Base-by-base conservation (phyloP, 1,140 invertebrate genomes). In the Pachyrhynchus sulphureomaculatus region DNA sequence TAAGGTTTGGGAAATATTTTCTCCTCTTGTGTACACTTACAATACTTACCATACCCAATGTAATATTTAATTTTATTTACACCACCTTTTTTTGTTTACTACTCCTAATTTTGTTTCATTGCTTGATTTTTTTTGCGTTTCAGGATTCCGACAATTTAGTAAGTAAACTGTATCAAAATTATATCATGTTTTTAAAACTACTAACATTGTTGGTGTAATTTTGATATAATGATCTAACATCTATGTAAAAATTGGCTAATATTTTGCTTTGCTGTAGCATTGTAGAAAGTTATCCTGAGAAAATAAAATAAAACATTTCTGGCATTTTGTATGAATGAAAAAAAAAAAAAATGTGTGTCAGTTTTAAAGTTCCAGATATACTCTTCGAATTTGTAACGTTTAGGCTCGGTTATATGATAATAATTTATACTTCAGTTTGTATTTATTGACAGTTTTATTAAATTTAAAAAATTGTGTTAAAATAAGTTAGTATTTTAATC, bases 101-200 rank as follows among this genome's bases (percentile, higher is more conserved):
- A 39, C 42, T 39, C 51, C 37, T 15, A 52, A 45, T 47, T 29
- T 51, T 63, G 29, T 68, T 60, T 61, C 63, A 62, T 64, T 56
- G 67, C 68, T 60, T 68, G 66, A 65, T 69, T 68, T 44, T 67
- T 78, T 81, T 81, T 81, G 75, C 80, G 84, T 87, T 86, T 72
- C 85, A 87, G 86, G 84, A 83, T 71, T 83, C 85, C 83, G 84
- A 86, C 75, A 86, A 80, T 77, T 82, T 87, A 83, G 86, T 87
- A 84, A 86, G 85, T 87, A 86, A 54, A n/a, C 20, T 9, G 10
- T 13, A 20, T 29, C 59, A 44, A 62, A 62, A 62, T 54, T 62
- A 9, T 51, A 20, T 41, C 20, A 73, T 64, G 29, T 49, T 41
- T 17, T 45, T 29, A 29, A 29, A 29, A 49, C 24, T n/a, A 53